phyloP scores from a whole-genome alignment of 1,140 invertebrate genomes.

The Drosophila rhopaloa region DNA sequence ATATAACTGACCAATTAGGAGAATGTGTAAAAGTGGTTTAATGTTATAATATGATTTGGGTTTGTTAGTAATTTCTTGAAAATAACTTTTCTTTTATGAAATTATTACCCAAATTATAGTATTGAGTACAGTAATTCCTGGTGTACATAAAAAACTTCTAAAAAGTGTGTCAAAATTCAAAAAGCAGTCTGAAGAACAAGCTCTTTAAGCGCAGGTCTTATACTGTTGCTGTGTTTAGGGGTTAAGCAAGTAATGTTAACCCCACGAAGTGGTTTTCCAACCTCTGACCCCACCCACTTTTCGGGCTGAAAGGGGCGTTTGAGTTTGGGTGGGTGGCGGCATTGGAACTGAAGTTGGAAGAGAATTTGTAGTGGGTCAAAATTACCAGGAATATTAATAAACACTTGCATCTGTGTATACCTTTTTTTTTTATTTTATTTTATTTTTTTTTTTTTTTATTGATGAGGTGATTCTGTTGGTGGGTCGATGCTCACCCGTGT shows the following conservation, averaged over 20 bases:
- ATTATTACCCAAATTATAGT: not conserved
- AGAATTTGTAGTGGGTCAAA: conserved; percentile 3
- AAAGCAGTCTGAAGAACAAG: not conserved
- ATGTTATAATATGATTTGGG: not conserved
- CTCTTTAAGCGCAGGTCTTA: not conserved
- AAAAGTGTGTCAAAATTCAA: not conserved
- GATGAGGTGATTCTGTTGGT: too few relatives aligned
- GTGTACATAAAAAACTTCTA: not conserved
- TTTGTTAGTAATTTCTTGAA: not conserved
- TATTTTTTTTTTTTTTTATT: not conserved
- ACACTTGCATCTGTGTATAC: not conserved
- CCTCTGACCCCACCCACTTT: conserved; percentile 1
- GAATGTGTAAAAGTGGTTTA: not conserved
- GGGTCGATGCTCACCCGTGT: not conserved
- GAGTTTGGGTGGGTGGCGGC: not conserved
- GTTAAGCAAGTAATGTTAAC: conserved; percentile 15
- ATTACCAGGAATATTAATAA: conserved; percentile 21
- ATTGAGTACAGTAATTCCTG: not conserved
- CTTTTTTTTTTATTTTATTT: too few relatives aligned
- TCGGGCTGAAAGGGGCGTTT: not conserved
- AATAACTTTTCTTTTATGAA: not conserved
- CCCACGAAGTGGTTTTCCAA: conserved; percentile 2
- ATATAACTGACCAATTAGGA: not conserved
- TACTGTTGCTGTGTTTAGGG: not conserved
- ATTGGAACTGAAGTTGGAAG: not conserved